phyloP scores from a whole-genome alignment of 1,140 invertebrate genomes.

The Nymphalis io region DNA sequence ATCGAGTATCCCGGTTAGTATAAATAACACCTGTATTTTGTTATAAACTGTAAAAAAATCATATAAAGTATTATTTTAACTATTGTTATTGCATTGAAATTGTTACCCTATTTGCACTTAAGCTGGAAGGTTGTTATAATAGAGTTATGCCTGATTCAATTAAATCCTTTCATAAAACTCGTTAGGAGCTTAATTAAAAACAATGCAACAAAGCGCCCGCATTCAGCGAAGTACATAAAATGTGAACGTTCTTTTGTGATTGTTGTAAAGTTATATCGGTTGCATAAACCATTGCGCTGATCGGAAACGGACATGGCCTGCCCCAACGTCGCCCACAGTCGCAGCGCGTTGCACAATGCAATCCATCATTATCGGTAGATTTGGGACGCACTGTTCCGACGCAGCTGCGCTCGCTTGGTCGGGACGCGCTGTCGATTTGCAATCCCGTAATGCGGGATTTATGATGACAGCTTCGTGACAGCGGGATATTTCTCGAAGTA shows the following conservation, averaged over 20 bases:
- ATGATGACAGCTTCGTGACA: conserved; percentile 37
- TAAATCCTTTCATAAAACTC: conserved; percentile 28
- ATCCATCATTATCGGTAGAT: conserved; percentile 53
- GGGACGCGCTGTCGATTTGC: conserved; percentile 33
- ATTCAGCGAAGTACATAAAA: conserved; percentile 18
- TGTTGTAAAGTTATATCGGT: conserved; percentile 48
- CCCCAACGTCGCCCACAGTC: conserved; percentile 61
- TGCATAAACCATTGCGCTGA: conserved; percentile 57
- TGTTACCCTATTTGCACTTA: conserved; percentile 1
- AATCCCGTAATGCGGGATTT: conserved; percentile 39
- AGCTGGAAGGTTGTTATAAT: conserved; percentile 10
- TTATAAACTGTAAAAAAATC: neutral
- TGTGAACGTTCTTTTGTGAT: conserved; percentile 33
- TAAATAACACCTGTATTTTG: neutral
- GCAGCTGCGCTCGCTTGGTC: conserved; percentile 51
- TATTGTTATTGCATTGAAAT: neutral
- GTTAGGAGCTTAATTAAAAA: conserved; percentile 28
- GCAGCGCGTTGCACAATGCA: conserved; percentile 61
- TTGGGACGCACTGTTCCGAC: conserved; percentile 55
- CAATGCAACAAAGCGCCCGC: conserved; percentile 29
- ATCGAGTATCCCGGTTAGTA: conserved; percentile 42
- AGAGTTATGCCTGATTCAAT: conserved; percentile 16
- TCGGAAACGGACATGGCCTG: conserved; percentile 73
- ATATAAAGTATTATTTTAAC: too few species aligned
- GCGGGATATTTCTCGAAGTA: conserved; percentile 24